Conservation (phyloP, 37 sponge, comb jelly and placozoan species). For the Tethya wilhelma region DNA sequence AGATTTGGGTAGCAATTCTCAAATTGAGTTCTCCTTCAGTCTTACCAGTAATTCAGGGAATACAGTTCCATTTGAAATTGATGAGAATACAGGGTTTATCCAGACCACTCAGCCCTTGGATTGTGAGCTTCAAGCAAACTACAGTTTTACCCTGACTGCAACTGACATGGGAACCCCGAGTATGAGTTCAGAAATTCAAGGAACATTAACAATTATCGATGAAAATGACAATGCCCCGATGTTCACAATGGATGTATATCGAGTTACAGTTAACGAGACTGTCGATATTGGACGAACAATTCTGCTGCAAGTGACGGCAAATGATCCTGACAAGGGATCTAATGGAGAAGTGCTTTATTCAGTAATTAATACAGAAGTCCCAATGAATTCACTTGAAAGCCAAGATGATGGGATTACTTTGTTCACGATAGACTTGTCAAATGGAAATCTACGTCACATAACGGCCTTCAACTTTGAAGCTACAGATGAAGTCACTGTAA, state of each 20-base stretch:
- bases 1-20: conserved; percentile 42
- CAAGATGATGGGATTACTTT: not conserved
- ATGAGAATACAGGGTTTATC: conserved; percentile 17
- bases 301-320: conserved; percentile 14
- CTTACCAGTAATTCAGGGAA: not conserved
- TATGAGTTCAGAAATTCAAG: not conserved
- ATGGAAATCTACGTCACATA: conserved; percentile 1
- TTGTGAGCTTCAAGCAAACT: conserved; percentile 16
- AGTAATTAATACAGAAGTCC: not conserved
- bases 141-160: conserved; percentile 43
- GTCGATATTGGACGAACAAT: not conserved
- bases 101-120: conserved; percentile 22
- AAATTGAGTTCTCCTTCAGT: conserved; percentile 5
- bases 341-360: conserved; percentile 54
- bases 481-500: conserved; percentile 3
- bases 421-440: not conserved
- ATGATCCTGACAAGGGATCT: conserved; percentile 46
- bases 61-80: conserved; percentile 15
- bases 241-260: conserved; percentile 25
- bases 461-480: conserved; percentile 54
- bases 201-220: conserved; percentile 43
- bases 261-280: conserved; percentile 9
- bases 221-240: conserved; percentile 74
- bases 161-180: conserved; percentile 44
- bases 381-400: not conserved